Evolutionary conservation across 2,113 vertebrate genomes (phyloP).

Genomic region (Hippoglossus stenolepis): DNA sequence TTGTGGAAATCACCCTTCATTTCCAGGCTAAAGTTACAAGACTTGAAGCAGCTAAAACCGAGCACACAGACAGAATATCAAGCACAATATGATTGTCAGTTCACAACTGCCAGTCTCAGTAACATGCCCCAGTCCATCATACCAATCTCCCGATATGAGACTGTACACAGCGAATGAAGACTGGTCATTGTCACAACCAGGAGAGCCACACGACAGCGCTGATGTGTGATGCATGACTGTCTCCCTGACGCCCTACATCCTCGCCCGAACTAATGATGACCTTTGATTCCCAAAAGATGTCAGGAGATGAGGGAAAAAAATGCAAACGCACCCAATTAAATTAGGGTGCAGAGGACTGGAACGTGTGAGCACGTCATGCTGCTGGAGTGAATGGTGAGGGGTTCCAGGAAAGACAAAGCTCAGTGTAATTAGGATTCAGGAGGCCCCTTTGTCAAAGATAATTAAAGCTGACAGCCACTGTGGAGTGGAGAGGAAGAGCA

Average conservation of each 20-base stretch:
- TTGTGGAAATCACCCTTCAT: constrained; percentile 8
- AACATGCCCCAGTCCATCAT: constrained; percentile 12
- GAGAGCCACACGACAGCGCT: constrained; percentile 61
- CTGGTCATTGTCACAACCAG: constrained; percentile 48
- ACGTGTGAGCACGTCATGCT: constrained; percentile 68
- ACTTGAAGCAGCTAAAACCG: not conserved
- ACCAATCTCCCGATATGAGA: constrained; percentile 19
- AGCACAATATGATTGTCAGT: constrained; percentile 18
- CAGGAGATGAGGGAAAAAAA: constrained; percentile 62
- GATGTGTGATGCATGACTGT: constrained; percentile 71
- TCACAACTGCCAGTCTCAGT: constrained; percentile 22
- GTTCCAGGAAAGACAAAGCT: constrained; percentile 71
- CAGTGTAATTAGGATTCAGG: constrained; percentile 76
- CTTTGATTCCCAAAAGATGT: constrained; percentile 79
- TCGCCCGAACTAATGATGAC: constrained; percentile 74
- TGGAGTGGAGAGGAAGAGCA: constrained; percentile 59
- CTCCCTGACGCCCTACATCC: constrained; percentile 62
- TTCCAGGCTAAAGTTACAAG: not conserved
- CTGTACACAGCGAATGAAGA: constrained; percentile 31
- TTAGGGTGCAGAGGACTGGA: constrained; percentile 68
- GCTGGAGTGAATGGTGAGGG: constrained; percentile 68
- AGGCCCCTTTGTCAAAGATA: constrained; percentile 77
- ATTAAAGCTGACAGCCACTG: constrained; percentile 81
- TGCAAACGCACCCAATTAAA: constrained; percentile 73
- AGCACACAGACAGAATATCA: constrained; percentile 17